Evolutionary conservation across 2,797 vertebrate species (phyloP).

Genomic region (Cyclura pinguis): DNA sequence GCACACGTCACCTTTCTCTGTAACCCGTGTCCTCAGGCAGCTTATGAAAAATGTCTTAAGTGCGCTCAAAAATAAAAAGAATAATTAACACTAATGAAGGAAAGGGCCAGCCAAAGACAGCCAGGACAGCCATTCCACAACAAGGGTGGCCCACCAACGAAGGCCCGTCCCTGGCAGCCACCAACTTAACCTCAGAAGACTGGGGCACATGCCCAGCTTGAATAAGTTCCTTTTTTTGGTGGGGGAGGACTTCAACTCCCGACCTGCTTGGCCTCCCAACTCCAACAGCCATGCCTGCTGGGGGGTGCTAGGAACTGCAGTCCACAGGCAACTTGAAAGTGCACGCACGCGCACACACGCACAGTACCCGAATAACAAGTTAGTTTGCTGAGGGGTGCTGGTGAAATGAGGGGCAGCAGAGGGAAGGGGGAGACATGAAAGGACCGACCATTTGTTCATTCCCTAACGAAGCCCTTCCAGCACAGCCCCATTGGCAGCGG

Average conservation of each 20-base stretch:
- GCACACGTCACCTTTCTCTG: background rate
- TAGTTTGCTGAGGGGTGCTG: background rate
- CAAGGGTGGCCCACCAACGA: background rate
- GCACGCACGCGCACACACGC: too few species aligned
- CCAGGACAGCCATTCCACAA: background rate
- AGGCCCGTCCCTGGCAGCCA: background rate
- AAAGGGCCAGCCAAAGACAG: background rate
- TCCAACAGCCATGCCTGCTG: too few species aligned
- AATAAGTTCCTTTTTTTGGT: too few species aligned
- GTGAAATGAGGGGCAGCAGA: background rate
- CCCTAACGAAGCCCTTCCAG: constrained; percentile 66
- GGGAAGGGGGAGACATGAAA: constrained; percentile 3
- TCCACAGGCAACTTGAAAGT: too few species aligned
- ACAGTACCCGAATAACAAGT: background rate
- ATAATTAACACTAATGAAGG: background rate
- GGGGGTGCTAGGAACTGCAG: too few species aligned
- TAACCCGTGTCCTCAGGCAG: background rate
- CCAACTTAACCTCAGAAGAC: background rate
- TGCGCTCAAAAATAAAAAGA: background rate
- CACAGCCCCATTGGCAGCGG: constrained; percentile 63
- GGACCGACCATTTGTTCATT: constrained; percentile 6
- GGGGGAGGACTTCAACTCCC: too few species aligned
- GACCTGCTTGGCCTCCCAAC: too few species aligned
- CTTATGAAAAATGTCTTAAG: background rate
- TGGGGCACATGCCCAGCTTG: background rate